phyloP scores from a whole-genome alignment of 2,888 invertebrate genomes.

The Tipula vernalis region DNA sequence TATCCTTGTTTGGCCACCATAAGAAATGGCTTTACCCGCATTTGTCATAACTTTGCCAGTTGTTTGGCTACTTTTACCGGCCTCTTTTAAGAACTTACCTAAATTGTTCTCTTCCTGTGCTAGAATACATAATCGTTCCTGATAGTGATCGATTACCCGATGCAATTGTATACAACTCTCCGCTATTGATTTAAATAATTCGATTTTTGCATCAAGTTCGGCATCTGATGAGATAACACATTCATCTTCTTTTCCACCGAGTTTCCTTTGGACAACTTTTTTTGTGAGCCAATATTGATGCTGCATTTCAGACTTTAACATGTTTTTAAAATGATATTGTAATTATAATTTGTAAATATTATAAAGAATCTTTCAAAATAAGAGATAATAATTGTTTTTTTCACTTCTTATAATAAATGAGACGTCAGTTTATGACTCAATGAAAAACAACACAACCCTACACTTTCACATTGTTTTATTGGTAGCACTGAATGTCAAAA shows the following conservation, averaged over 20 bases:
- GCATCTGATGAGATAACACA: conserved; percentile 93
- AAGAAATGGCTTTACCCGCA: conserved; percentile 77
- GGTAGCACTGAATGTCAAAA: background rate
- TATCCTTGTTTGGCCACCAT: conserved; percentile 84
- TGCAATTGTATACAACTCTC: conserved; percentile 79
- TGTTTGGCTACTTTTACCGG: conserved; percentile 77
- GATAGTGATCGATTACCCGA: conserved; percentile 82
- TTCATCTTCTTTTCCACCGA: conserved; percentile 95
- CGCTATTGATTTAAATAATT: conserved; percentile 83
- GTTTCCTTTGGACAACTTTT: conserved; percentile 81
- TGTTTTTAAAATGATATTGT: conserved; percentile 18
- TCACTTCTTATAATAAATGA: background rate
- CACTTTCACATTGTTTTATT: background rate
- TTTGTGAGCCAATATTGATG: conserved; percentile 98
- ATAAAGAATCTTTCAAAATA: background rate
- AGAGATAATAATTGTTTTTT: background rate
- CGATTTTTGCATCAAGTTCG: conserved; percentile 91
- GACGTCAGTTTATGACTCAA: background rate
- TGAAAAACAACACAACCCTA: background rate
- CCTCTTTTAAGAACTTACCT: conserved; percentile 87
- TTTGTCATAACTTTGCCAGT: conserved; percentile 73
- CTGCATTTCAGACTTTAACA: conserved; percentile 54
- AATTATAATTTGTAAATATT: background rate
- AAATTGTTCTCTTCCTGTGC: conserved; percentile 93
- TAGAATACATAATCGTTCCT: conserved; percentile 80